Base-by-base conservation (phyloP, 2,113 vertebrate species). In the Garra rufa region DNA sequence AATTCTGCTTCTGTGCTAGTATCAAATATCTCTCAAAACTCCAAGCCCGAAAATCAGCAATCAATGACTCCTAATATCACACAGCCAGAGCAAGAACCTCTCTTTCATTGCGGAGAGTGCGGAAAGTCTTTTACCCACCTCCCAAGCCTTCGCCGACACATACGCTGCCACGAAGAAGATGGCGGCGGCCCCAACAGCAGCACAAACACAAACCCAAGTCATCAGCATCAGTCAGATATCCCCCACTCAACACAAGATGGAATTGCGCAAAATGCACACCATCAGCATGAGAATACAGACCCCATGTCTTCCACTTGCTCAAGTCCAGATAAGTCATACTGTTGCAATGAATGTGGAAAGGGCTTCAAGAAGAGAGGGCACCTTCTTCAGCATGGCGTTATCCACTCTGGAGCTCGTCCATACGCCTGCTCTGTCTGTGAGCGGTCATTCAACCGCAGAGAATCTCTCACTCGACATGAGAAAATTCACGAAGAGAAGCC, bases 371-470 rank as follows among this genome's bases (percentile, higher is more conserved):
- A 98, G 86, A 94, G 96, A 3, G 97, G 96, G 4, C 97, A 98
- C 90, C 95, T 99, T 3, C 96, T 97, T 86, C 97, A 98, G 82
- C 97, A 99, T 88, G 96, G 96, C 9, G 96, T 97, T 90, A 97
- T 97, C 83, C 97, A 99, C 90, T 98, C 97, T 0, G 96, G 97
- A 0, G 97, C 95, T 89, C 95, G 96, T 28, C 97, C 97, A 6
- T 98, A 96, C 74, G 94, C 90, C 63, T 98, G 97, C 90, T 92
- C 90, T 0, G 91, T 96, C 76, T 99, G 97, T 88, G 92, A 95
- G 85, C 96, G 96, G 87, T 96, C 96, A 84, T 98, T 98, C 91
- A 98, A 98, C 92, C 95, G 97, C 0, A 90, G 97, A 1, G 97
- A 97, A 90, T 97, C 96, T 17, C 95, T 98, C 0, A 98, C 97